These are phyloP conservation scores for Drosophila insularis DNA, from an alignment of 1,140 invertebrate species.

Conservation along the genomic window DNA sequence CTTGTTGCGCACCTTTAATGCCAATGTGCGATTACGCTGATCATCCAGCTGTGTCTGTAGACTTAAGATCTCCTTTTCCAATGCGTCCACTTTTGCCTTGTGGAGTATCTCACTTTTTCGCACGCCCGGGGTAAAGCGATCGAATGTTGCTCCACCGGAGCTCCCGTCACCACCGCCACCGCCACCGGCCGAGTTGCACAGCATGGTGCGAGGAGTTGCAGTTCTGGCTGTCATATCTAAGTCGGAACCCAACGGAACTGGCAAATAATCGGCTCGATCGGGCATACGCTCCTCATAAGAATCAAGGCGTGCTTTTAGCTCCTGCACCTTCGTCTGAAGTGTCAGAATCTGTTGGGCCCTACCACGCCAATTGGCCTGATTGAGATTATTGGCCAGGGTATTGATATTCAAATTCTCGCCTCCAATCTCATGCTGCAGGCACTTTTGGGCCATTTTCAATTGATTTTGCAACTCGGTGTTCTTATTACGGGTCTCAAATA, in stretches of 20 bases:
- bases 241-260: conserved; percentile 49
- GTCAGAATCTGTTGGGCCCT: conserved; percentile 88
- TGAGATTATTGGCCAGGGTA: conserved; percentile 64
- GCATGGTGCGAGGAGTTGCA: conserved; percentile 10
- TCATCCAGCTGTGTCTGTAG: conserved; percentile 83
- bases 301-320: conserved; percentile 86
- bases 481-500: conserved; percentile 87
- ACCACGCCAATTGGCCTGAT: conserved; percentile 86
- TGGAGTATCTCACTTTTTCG: conserved; percentile 79
- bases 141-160: conserved; percentile 41
- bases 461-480: conserved; percentile 86
- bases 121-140: conserved; percentile 70
- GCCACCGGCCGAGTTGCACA: conserved; percentile 11
- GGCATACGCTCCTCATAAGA: conserved; percentile 54
- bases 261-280: conserved; percentile 54
- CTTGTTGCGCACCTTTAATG: conserved; percentile 77
- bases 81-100: conserved; percentile 84
- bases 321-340: conserved; percentile 86
- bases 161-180: conserved; percentile 60
- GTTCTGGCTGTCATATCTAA: conserved; percentile 32
- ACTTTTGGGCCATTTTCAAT: conserved; percentile 85
- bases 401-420: conserved; percentile 85
- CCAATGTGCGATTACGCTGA: conserved; percentile 62
- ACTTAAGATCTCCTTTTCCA: conserved; percentile 84
- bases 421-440: conserved; percentile 87